These are phyloP conservation scores for Marasmarcha lunaedactyla DNA, from an alignment of 2,888 invertebrate genomes.

Conservation along the genomic window DNA sequence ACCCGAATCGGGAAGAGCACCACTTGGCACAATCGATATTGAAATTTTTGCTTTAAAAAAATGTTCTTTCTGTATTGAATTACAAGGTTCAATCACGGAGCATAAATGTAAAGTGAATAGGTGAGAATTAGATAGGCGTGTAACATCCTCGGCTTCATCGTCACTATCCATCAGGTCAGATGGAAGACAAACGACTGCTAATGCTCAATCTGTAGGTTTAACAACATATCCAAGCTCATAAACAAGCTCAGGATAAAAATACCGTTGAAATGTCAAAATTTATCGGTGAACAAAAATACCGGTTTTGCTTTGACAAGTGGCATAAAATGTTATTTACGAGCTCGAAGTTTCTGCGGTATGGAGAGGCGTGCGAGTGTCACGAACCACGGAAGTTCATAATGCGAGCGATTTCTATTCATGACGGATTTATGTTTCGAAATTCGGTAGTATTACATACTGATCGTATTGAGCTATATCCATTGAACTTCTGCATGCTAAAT, in stretches of 20 bases:
- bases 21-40: slow-evolving; percentile 65
- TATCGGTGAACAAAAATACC: slow-evolving; percentile 49
- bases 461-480: slow-evolving; percentile 9
- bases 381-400: slow-evolving; percentile 50
- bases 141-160: no score
- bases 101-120: no score
- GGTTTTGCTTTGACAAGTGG: slow-evolving; percentile 55
- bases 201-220: no score
- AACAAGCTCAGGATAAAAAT: slow-evolving; percentile 20
- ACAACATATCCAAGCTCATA: slow-evolving; percentile 30
- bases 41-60: slow-evolving; percentile 23
- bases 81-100: no score
- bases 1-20: slow-evolving; percentile 64
- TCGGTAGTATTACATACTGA: slow-evolving; percentile 20
- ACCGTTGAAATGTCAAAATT: slow-evolving; percentile 28
- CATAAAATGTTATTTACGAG: slow-evolving; percentile 61
- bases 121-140: no score
- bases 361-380: slow-evolving; percentile 60
- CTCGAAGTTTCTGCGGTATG: slow-evolving; percentile 51
- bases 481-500: no score
- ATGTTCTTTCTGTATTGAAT: no score
- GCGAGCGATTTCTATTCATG: slow-evolving; percentile 60
- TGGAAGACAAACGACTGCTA: no score
- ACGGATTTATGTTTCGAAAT: slow-evolving; percentile 41
- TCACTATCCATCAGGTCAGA: no score